Base-by-base conservation (phyloP, 37 sponge, comb jelly and placozoan genomes). In the Tethya wilhelma region DNA sequence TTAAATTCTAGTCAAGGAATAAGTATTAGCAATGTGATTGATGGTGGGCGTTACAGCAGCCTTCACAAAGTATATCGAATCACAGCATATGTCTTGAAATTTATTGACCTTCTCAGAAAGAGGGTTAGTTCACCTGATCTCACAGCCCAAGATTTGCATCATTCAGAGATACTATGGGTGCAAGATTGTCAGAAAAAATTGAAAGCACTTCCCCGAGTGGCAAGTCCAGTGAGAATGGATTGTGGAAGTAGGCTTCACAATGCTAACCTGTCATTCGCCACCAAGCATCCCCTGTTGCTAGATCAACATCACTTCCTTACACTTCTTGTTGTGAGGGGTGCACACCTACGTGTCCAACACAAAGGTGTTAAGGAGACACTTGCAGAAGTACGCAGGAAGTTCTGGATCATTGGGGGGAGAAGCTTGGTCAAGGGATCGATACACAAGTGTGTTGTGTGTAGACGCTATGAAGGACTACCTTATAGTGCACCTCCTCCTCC, bases 321-420 rank as follows among this genome's bases (percentile, higher is more conserved):
- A 1, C 20, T 28, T 9, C 34, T 80, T 29, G 28, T 80, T 11
- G 59, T 58, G 30, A 26, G 32, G 14, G 44, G 40, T 57, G 81
- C 81, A 23, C 81, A 80, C 71, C 28, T 8, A 1, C 38, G 71
- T 11, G 71, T 80, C 4, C 64, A 38, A 12, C 67, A 78, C 53
- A 78, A 75, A 39, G 84, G 77, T 67, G 77, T 75, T 0, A 20
- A 29, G 44, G 84, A 75, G 14, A 75, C 69, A 2, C 77, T 75
- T 28, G 39, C 69, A 20, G 77, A 75, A 41, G 69, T 75, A 6
- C 46, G 83, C 1, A n/a, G 32, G 3, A 81, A 59, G 46, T 81
- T 45, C 26, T 81, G 82, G 73, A 59, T 81, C 29, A 42, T 81
- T 20, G 2, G 73, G 0, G 73, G 82, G 30, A 71, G 82, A 43